Conservation (phyloP, 35 echinoderm and acorn worm species). For the Heliocidaris erythrogramma region DNA sequence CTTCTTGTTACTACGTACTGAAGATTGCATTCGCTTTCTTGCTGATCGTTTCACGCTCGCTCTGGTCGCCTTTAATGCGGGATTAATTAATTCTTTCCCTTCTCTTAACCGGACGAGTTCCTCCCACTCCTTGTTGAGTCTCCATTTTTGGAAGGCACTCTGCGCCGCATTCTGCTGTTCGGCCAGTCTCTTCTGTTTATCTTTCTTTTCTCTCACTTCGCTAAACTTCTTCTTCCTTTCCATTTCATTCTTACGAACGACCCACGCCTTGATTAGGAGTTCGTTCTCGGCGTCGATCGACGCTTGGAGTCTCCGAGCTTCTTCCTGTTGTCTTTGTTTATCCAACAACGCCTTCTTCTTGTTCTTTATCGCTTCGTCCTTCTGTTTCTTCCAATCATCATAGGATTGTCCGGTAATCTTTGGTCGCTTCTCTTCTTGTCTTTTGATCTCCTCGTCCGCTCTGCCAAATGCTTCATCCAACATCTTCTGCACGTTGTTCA, state of each 20-base stretch:
- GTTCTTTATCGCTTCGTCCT: constrained; percentile 24
- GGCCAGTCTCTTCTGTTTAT: constrained; percentile 15
- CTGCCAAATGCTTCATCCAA: constrained; percentile 77
- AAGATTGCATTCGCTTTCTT: constrained; percentile 8
- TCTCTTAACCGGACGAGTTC: constrained; percentile 48
- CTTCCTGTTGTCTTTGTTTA: constrained; percentile 39
- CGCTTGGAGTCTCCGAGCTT: neutral
- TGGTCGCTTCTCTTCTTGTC: neutral
- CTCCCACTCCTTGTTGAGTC: constrained; percentile 71
- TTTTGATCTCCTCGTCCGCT: constrained; percentile 40
- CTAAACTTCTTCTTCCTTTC: constrained; percentile 28
- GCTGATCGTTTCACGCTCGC: neutral
- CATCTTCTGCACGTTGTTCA: constrained; percentile 66
- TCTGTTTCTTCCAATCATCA: constrained; percentile 73
- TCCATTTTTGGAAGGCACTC: constrained; percentile 60
- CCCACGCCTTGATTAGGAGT: constrained; percentile 48
- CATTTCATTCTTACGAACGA: constrained; percentile 36
- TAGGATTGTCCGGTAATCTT: constrained; percentile 43
- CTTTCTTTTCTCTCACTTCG: constrained; percentile 22
- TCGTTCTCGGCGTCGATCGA: constrained; percentile 34
- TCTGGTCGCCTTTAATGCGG: neutral
- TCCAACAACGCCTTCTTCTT: constrained; percentile 2
- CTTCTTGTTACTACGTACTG: neutral
- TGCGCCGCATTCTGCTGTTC: constrained; percentile 44
- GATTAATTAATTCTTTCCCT: constrained; percentile 26